Evolutionary conservation across 2,113 vertebrate genomes (phyloP).

Genomic region (Nansenia antarctica): DNA sequence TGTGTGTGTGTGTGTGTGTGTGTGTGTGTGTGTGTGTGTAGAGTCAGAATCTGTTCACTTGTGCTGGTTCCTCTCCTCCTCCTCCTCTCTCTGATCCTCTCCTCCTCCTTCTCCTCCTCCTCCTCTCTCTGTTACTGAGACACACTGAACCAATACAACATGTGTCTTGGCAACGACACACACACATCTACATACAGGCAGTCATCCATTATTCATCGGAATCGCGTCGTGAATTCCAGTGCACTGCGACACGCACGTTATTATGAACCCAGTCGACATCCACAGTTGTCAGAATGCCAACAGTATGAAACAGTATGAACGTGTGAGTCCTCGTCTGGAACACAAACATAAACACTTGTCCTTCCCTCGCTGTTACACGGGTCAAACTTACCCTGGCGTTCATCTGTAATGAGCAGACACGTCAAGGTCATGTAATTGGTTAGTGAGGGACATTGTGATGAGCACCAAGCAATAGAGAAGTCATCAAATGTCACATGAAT

Average conservation of each 20-base stretch:
- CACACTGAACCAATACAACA: not conserved
- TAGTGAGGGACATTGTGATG: slow-evolving; percentile 12
- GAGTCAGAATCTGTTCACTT: not conserved
- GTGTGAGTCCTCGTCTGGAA: no score
- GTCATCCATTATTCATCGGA: not conserved
- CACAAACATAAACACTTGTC: not conserved
- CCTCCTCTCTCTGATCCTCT: not conserved
- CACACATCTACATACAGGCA: not conserved
- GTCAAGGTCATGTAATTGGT: slow-evolving; percentile 30
- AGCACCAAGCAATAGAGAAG: slow-evolving; percentile 45
- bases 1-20: no score
- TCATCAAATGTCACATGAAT: slow-evolving; percentile 65
- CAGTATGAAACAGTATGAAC: not conserved
- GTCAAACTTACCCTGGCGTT: not conserved
- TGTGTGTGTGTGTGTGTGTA: no score
- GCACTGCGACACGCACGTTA: not conserved
- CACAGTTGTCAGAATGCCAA: not conserved
- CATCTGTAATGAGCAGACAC: slow-evolving; percentile 32
- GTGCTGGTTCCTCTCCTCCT: not conserved
- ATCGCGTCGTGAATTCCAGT: not conserved
- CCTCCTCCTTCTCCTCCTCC: not conserved
- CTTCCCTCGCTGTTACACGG: not conserved
- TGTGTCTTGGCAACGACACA: not conserved
- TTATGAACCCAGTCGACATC: not conserved
- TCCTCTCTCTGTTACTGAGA: not conserved